Conservation (phyloP, 2,113 vertebrate species). For the Pheucticus melanocephalus region DNA sequence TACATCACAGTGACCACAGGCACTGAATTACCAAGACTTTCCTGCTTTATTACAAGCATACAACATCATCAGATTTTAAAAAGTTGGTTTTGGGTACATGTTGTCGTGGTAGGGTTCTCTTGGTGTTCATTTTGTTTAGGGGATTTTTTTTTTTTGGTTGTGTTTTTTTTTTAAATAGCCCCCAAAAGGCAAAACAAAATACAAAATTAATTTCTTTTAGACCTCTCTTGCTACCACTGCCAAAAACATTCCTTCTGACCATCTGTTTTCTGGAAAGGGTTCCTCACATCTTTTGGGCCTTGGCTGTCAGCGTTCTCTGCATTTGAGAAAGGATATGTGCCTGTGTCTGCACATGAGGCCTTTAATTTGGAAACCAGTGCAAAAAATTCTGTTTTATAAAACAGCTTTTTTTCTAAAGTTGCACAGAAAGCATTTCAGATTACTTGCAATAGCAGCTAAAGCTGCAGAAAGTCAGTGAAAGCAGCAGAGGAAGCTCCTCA, state of each 20-base stretch:
- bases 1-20: not conserved
- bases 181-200: not conserved
- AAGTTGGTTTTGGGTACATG: not conserved
- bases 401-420: not conserved
- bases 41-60: not conserved
- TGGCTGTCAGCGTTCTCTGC: not conserved
- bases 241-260: not conserved
- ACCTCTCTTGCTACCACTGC: not conserved
- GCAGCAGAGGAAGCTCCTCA: not conserved
- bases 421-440: not conserved
- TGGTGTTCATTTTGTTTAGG: not conserved
- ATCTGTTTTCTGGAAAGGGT: not conserved
- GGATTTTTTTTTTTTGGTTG: too few relatives aligned
- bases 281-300: not conserved
- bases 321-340: not conserved
- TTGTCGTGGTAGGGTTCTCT: not conserved
- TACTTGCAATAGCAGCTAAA: not conserved
- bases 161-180: not conserved
- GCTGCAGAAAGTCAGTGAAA: not conserved
- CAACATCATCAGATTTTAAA: not conserved
- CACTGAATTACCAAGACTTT: not conserved
- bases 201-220: not conserved
- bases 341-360: not conserved
- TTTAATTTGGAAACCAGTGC: not conserved
- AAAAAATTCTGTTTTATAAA: not conserved